Base-by-base conservation (phyloP, 2,888 invertebrate genomes). In the Petrolisthes cinctipes region DNA sequence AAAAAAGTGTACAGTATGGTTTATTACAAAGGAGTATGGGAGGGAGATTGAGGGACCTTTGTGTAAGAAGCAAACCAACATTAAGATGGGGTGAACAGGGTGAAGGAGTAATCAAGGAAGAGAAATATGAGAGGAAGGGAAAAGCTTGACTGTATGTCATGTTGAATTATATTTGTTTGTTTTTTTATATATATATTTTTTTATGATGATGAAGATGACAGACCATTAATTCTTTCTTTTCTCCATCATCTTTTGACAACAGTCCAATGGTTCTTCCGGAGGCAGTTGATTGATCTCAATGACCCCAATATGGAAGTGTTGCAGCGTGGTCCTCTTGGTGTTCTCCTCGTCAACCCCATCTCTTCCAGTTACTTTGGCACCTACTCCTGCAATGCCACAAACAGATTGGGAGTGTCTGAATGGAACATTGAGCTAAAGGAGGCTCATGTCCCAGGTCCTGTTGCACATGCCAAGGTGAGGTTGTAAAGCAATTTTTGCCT, bases 381-480 rank as follows among this genome's bases (percentile, higher is more conserved):
- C 51, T 98, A 97, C 93, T 96, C 95, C 92, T 98, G 97, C 92
- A 94, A 96, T 80, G 97, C 97, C 0, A 95, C 94, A 3, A 98
- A 98, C 92, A 93, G 94, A 37, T 94, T 96, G 80, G 98, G 97
- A 4, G 94, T 94, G 82, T 94, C 94, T 4, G 95, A 95, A 90
- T 95, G 95, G 90, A 93, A 93, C n/a, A 95, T 97, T 92, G 95
- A 95, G 89, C 93, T 97, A 90, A 94, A 95, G 91, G 95, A 96
- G 93, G 97, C 97, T 0, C 94, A 94, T 80, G 94, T 94, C 1
- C 98, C 97, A 0, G 94, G 94, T 4, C 93, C 94, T 20, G 94
- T 97, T 11, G 93, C 94, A 14, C 94, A 96, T 93, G 95, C 95
- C 0, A 95, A 94, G 91, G 94, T 96, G 66, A 37, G 66, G 37